Base-by-base conservation (phyloP, 2,797 vertebrate species). In the Taeniopygia guttata region DNA sequence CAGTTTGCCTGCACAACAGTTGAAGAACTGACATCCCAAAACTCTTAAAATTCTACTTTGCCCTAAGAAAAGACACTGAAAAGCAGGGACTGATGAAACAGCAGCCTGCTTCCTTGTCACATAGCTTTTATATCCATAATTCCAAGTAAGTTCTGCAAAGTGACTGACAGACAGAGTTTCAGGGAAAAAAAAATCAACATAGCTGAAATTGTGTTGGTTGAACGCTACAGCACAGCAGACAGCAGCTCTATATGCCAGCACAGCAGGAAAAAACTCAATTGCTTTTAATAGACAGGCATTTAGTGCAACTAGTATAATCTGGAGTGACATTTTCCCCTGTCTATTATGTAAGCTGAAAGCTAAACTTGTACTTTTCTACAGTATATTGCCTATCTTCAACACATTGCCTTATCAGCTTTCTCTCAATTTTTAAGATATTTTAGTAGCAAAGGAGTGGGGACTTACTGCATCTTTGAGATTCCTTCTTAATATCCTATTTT, bases 241-340 rank as follows among this genome's bases (percentile, higher is more conserved):
- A 82, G 68, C 59, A 89, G 85, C 25, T 51, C 69, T 89, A 8
- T 52, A 49, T 36, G 80, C 62, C 76, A 95, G 77, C 70, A 86
- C 74, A 93, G 81, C 69, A 80, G 63, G 68, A 82, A 87, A 93
- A 91, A 88, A 9, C 40, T 72, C 79, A 46, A 45, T 67, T 84
- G 43, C 95, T 95, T 95, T 93, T 86, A 95, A 94, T 19, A 97
- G 93, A 84, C 56, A 68, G 85, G 56, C 15, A 10, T 94, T 96
- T 94, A 95, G 77, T 85, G 56, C 81, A 96, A 95, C 48, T 74
- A 62, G 25, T 90, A 52, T 78, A 90, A 93, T 89, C 80, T 80
- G 83, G 66, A 84, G 54, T 93, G 86, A 87, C 83, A 87, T 92
- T 94, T 96, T 51, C 91, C 56, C 76, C 64, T 80, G 68, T 54